phyloP scores from a whole-genome alignment of 2,113 vertebrate species.

The Anolis carolinensis region DNA sequence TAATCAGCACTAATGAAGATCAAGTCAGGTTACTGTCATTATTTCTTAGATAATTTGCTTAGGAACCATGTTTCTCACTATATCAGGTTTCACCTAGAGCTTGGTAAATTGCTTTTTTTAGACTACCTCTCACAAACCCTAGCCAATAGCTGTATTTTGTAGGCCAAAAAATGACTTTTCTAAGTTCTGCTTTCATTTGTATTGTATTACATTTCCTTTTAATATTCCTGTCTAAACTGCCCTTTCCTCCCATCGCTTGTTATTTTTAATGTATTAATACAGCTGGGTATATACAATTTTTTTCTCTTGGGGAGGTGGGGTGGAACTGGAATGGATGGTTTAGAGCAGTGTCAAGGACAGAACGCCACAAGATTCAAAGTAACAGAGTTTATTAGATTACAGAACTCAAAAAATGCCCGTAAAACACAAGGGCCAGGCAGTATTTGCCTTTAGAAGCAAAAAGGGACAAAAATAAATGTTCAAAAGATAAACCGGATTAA shows the following conservation, averaged over 20 bases:
- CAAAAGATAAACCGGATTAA: too few species aligned
- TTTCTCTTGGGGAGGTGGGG: neutral
- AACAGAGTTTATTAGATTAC: too few species aligned
- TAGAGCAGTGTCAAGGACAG: too few species aligned
- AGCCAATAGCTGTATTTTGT: too few species aligned
- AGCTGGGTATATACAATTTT: neutral
- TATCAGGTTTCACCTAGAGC: too few species aligned
- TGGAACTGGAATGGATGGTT: constrained; percentile 1
- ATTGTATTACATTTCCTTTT: neutral
- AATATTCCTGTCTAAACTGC: neutral
- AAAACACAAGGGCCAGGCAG: too few species aligned
- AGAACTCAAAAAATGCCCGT: too few species aligned
- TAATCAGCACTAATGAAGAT: constrained; percentile 7
- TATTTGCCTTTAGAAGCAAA: too few species aligned
- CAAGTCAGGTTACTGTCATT: neutral
- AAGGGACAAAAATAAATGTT: too few species aligned
- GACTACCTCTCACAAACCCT: too few species aligned
- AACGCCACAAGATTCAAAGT: too few species aligned
- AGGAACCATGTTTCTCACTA: neutral
- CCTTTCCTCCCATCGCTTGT: constrained; percentile 4
- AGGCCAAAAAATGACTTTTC: neutral
- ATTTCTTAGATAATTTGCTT: neutral
- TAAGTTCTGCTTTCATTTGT: neutral
- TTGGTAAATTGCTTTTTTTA: too few species aligned
- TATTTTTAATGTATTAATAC: neutral